Percentiles rank a stretch among this genome's conserved stretches.
Evolutionary conservation across 2,113 vertebrate species (phyloP).

Genomic region (Mustela lutreola): DNA sequence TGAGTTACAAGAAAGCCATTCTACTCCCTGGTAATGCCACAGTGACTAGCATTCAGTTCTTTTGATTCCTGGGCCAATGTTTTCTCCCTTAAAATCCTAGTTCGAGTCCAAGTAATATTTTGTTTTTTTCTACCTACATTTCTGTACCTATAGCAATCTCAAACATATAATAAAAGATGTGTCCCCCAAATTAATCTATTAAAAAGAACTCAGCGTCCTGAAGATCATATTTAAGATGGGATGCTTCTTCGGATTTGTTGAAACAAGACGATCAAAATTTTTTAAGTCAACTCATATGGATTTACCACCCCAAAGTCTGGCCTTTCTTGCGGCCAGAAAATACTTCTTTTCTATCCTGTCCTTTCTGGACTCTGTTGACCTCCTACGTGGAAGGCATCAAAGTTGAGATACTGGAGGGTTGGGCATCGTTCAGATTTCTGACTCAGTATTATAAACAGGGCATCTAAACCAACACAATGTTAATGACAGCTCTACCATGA

Average conservation of each 20-base stretch:
- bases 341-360: not conserved
- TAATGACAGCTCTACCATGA: not conserved
- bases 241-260: not conserved
- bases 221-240: too few species aligned
- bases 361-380: not conserved
- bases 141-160: not conserved
- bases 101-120: not conserved
- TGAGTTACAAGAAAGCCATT: not conserved
- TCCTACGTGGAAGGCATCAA: not conserved
- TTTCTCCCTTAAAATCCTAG: not conserved
- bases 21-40: not conserved
- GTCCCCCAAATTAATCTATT: not conserved
- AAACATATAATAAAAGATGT: not conserved
- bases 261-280: slow-evolving; percentile 15
- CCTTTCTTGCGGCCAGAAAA: not conserved
- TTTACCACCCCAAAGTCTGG: not conserved
- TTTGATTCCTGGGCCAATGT: not conserved
- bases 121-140: not conserved
- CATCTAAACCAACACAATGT: not conserved
- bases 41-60: not conserved
- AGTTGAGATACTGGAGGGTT: not conserved
- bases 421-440: not conserved
- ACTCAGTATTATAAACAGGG: not conserved
- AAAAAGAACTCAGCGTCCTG: not conserved
- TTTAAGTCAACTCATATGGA: not conserved